phyloP scores from a whole-genome alignment of 2,797 vertebrate genomes.

The Delichon dasypus region DNA sequence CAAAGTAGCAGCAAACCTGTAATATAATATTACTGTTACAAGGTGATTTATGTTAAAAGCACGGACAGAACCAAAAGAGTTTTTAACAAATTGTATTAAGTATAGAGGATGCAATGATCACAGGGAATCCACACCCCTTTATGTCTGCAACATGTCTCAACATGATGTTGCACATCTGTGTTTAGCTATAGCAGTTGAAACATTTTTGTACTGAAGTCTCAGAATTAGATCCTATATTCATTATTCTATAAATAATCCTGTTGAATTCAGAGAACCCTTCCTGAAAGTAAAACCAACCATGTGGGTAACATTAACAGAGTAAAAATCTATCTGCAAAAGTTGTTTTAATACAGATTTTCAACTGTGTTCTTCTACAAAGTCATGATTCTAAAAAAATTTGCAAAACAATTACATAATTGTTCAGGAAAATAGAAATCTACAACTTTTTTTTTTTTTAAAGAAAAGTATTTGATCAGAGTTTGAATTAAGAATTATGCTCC shows the following conservation, averaged over 20 bases:
- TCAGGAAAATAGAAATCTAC: not conserved
- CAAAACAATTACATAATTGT: not conserved
- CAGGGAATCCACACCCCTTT: not conserved
- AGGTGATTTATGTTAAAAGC: not conserved
- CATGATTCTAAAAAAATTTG: not conserved
- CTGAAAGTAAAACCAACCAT: not conserved
- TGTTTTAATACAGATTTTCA: not conserved
- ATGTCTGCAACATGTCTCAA: not conserved
- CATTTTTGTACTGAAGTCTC: not conserved
- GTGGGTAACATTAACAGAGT: not conserved
- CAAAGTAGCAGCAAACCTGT: not conserved
- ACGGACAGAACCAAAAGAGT: not conserved
- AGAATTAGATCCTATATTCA: not conserved
- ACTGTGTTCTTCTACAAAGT: not conserved
- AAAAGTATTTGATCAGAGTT: not conserved
- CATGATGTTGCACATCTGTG: not conserved
- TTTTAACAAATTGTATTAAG: not conserved
- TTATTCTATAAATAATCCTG: not conserved
- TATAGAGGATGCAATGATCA: not conserved
- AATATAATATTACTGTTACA: not conserved
- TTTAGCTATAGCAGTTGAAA: not conserved
- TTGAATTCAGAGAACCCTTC: not conserved
- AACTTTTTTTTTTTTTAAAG: not conserved
- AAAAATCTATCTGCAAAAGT: not conserved
- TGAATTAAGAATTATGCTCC: not conserved